Evolutionary conservation across 1,140 invertebrate genomes (phyloP).

Genomic region (Rhynchophorus ferrugineus): DNA sequence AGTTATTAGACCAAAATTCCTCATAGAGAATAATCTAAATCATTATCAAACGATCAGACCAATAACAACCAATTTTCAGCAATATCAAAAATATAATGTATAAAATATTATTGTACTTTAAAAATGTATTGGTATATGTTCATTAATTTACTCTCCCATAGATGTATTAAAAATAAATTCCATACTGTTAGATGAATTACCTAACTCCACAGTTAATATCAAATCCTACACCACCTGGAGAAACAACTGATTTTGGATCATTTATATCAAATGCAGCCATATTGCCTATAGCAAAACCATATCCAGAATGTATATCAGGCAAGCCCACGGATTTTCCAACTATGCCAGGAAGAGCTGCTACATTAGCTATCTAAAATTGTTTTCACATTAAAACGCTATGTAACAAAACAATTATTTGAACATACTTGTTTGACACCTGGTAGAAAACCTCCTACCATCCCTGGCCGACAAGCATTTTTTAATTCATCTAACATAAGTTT

Average conservation of each 20-base stretch:
- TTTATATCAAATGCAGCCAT: conserved; percentile 98
- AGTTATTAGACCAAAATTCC: no score
- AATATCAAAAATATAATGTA: no score
- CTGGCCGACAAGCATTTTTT: conserved; percentile 79
- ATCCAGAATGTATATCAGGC: conserved; percentile 98
- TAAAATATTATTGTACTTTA: no score
- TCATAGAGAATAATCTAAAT: no score
- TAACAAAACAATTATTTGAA: background rate
- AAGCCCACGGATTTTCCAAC: conserved; percentile 85
- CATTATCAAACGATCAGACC: no score
- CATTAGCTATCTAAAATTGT: conserved; percentile 77
- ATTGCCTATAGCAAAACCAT: conserved; percentile 99
- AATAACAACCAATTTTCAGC: no score
- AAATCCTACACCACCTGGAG: conserved; percentile 57
- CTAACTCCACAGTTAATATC: conserved; percentile 29
- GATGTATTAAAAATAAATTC: conserved; percentile 69
- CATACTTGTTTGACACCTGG: conserved; percentile 90
- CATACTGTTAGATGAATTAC: conserved; percentile 3
- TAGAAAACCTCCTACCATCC: conserved; percentile 89
- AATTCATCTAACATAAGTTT: conserved; percentile 97
- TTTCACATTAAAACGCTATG: background rate
- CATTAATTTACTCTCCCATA: no score
- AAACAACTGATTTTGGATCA: conserved; percentile 90
- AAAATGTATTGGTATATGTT: no score
- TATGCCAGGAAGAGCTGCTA: conserved; percentile 96